Evolutionary conservation across 2,797 vertebrate species (phyloP).

Genomic region (Merluccius polli): DNA sequence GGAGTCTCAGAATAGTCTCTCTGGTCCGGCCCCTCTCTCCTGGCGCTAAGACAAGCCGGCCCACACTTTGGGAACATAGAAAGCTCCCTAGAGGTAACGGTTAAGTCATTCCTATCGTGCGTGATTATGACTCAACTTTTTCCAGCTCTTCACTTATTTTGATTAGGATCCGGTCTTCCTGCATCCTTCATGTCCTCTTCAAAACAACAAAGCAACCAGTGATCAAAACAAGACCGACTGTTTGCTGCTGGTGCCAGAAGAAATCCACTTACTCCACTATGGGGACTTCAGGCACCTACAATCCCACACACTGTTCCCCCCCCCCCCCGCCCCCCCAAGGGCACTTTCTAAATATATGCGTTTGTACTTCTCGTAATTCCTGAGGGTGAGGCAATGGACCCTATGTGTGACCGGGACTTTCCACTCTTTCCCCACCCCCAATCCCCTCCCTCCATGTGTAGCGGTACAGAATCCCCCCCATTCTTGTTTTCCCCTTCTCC

Average conservation of each 20-base stretch:
- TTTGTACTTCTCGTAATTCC: conserved; percentile 53
- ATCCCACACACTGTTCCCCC: conserved; percentile 14
- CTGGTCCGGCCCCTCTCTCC: conserved; percentile 16
- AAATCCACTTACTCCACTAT: conserved; percentile 16
- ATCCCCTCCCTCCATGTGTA: conserved; percentile 30
- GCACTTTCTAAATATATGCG: conserved; percentile 40
- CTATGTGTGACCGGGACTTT: conserved; percentile 71
- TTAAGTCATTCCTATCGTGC: conserved; percentile 28
- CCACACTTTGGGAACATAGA: conserved; percentile 17
- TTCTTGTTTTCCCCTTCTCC: conserved; percentile 43
- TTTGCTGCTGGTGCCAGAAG: conserved; percentile 22
- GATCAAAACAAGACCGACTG: conserved; percentile 37
- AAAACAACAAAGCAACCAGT: conserved; percentile 12
- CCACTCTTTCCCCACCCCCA: conserved; percentile 63
- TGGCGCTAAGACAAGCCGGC: conserved; percentile 21
- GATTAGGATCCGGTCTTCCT: background rate
- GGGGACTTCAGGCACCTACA: conserved; percentile 29
- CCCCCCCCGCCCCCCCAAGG: too few relatives aligned
- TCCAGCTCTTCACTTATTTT: background rate
- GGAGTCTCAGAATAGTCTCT: conserved; percentile 22
- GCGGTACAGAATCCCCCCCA: conserved; percentile 45
- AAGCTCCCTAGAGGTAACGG: conserved; percentile 8
- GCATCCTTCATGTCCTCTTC: conserved; percentile 11
- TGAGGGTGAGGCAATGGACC: conserved; percentile 62
- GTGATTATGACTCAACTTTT: conserved; percentile 16